These are phyloP conservation scores for Leptodactylus fuscus DNA, from an alignment of 2,113 vertebrate genomes.

Conservation along the genomic window DNA sequence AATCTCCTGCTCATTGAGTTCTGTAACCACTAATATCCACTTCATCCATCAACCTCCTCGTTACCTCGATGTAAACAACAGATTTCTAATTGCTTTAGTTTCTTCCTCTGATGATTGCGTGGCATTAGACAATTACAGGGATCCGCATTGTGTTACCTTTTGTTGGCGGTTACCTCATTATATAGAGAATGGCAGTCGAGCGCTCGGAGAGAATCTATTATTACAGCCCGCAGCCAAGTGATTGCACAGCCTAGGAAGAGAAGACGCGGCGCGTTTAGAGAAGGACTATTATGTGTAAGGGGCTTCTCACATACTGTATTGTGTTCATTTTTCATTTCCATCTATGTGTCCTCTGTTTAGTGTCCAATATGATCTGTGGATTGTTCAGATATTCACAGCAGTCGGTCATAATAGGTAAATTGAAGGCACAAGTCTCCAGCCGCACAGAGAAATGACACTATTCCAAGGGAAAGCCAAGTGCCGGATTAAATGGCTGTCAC, in stretches of 20 bases:
- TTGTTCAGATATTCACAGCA: conserved; percentile 7
- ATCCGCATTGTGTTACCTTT: background rate
- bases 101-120: background rate
- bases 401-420: background rate
- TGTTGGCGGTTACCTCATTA: no score
- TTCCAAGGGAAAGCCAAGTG: background rate
- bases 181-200: background rate
- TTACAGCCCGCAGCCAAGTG: background rate
- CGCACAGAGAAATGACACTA: background rate
- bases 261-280: background rate
- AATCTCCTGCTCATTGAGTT: background rate
- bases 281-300: background rate
- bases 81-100: background rate
- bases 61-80: background rate
- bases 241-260: background rate
- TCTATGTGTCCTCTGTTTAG: background rate
- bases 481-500: no score
- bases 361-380: background rate
- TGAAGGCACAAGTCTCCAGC: background rate
- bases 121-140: background rate
- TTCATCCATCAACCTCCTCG: background rate
- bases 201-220: background rate
- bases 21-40: background rate
- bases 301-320: background rate
- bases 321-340: background rate